Evolutionary conservation across 2,113 vertebrate species (phyloP).

Genomic region (Bubo blakistoni): DNA sequence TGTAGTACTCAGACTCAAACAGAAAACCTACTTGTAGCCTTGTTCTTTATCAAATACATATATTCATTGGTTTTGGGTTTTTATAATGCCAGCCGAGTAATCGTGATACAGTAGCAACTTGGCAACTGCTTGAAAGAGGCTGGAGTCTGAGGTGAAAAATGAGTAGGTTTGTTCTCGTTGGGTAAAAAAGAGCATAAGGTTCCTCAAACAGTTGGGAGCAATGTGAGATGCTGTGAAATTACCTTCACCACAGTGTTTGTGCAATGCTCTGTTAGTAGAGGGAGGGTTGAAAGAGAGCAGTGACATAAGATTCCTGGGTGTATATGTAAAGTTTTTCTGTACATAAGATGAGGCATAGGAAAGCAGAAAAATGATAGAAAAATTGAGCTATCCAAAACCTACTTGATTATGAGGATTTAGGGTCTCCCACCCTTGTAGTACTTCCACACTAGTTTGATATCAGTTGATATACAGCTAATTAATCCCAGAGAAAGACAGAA

Average conservation of each 20-base stretch:
- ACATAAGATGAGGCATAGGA: neutral
- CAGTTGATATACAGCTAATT: neutral
- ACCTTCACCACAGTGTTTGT: neutral
- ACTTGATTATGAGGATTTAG: neutral
- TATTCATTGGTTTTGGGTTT: fast-evolving
- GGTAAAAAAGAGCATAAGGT: neutral
- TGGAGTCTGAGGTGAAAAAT: neutral
- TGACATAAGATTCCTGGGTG: neutral
- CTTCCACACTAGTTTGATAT: neutral
- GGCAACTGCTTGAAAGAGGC: neutral
- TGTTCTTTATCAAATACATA: neutral
- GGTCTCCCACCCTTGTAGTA: neutral
- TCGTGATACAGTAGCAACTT: neutral
- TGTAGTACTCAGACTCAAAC: neutral
- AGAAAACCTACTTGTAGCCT: neutral
- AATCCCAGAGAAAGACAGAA: neutral
- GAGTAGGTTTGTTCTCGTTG: neutral
- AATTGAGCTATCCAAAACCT: neutral
- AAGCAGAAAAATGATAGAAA: neutral
- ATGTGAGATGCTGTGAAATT: slow-evolving; percentile 6
- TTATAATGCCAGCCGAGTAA: neutral
- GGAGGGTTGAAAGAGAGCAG: neutral
- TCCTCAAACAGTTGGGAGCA: neutral
- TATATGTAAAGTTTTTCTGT: neutral
- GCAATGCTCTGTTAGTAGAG: neutral